These are phyloP conservation scores for Oscheius sp. DNA, from an alignment of 2,888 invertebrate species.

Conservation along the genomic window DNA sequence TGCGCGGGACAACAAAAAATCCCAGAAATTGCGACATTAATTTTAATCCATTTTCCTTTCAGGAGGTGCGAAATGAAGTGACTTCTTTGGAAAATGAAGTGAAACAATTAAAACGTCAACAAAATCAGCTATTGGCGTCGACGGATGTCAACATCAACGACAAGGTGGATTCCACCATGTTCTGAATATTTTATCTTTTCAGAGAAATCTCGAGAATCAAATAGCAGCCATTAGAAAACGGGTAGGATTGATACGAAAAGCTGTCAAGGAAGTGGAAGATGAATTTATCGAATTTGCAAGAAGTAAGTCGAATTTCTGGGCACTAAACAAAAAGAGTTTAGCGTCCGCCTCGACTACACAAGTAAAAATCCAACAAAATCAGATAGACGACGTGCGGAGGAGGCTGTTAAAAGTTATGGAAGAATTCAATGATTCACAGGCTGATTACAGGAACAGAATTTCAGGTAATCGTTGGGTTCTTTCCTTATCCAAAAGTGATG, in stretches of 20 bases:
- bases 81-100: constrained; percentile 41
- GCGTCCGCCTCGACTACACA: constrained; percentile 48
- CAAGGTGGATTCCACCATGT: constrained; percentile 41
- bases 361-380: constrained; percentile 64
- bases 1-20: too few relatives aligned
- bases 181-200: background rate
- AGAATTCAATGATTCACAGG: constrained; percentile 66
- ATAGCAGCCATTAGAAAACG: constrained; percentile 59
- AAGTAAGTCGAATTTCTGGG: constrained; percentile 35
- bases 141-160: constrained; percentile 56
- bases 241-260: constrained; percentile 46
- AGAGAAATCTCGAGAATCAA: constrained; percentile 57
- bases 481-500: too few relatives aligned
- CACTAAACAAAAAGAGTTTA: constrained; percentile 29
- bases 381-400: constrained; percentile 63
- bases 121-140: constrained; percentile 53
- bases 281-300: constrained; percentile 55
- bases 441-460: constrained; percentile 67
- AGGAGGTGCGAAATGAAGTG: constrained; percentile 34
- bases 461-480: too few relatives aligned
- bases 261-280: constrained; percentile 58
- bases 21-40: too few relatives aligned
- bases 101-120: constrained; percentile 53
- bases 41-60: too few relatives aligned
- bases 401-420: constrained; percentile 63